Evolutionary conservation across 2,113 vertebrate species (phyloP), one percentile per base, ranked within the genome.

Genomic region (Passerina amoena): DNA sequence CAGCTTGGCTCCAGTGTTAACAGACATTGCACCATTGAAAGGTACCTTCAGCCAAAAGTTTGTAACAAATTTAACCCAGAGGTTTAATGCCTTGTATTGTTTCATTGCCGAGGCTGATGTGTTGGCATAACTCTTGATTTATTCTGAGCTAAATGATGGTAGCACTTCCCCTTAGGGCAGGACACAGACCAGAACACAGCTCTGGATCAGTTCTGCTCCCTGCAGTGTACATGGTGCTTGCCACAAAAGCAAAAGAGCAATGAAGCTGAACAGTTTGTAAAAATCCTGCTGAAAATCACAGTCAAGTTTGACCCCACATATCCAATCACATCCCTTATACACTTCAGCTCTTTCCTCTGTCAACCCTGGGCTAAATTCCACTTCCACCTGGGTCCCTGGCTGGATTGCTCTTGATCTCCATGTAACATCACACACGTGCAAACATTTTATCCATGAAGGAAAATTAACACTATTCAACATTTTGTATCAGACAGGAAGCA

Each of bases 361-460:
- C 90, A 83, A 2, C 27, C 38, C 68, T n/a, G 20, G 45, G 45
- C 47, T 87, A 63, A 63, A 78, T 47, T 83, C 33, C 60, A 81
- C 64, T n/a, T 56, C 31, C 56, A 86, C 56, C 22, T 59, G 82
- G 33, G 28, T 86, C 54, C 47, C 57, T 0, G 0, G 31, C 61
- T 71, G 40, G 44, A 65, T 31, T 69, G 71, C 30, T 96, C 54
- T 19, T 59, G 23, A 61, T 83, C 64, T 90, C 48, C n/a, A 21
- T 0, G 0, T 35, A 82, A 44, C 35, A 70, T 61, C 54, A 73
- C 45, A 88, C 24, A 53, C 0, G 0, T 50, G 42, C 59, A 92
- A 82, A 66, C 18, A n/a, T 73, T 93, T 81, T 63, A 70, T 65
- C 66, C 22, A 4, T 9, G 42, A 82, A 14, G 37, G 12, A 51